Percentiles rank a stretch among this genome's conserved stretches.
Evolutionary conservation across 1,140 invertebrate species (phyloP).

Genomic region (Sinella curviseta): DNA sequence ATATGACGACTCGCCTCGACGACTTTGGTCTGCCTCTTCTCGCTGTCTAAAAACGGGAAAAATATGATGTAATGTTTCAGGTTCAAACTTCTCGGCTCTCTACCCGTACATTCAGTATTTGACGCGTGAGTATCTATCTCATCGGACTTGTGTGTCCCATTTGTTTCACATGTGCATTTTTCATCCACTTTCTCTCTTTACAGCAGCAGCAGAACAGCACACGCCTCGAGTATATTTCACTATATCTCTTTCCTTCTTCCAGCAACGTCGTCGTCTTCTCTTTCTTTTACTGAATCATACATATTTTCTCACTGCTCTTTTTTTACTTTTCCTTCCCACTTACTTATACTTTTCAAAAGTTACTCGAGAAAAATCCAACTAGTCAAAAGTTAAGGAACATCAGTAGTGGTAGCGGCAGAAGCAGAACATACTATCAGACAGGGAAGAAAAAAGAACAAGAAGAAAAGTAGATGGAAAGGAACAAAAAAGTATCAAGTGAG

Average conservation of each 20-base stretch:
- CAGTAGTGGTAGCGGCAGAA: not conserved
- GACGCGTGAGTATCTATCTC: slow-evolving; percentile 62
- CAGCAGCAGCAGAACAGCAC: not conserved
- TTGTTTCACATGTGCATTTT: slow-evolving; percentile 41
- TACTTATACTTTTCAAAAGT: slow-evolving; percentile 1
- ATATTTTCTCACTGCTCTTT: too few relatives aligned
- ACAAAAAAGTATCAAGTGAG: not conserved
- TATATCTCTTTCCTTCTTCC: not conserved
- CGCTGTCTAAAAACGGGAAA: slow-evolving; percentile 17
- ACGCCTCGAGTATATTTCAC: not conserved
- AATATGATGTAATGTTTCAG: slow-evolving; percentile 57
- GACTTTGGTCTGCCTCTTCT: not conserved
- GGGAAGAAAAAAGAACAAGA: not conserved
- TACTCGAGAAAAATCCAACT: not conserved
- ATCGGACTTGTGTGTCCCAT: slow-evolving; percentile 28
- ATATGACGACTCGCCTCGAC: not conserved
- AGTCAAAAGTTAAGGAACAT: slow-evolving; percentile 22
- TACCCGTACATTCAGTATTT: slow-evolving; percentile 68
- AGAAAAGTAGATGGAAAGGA: not conserved
- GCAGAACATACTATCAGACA: not conserved
- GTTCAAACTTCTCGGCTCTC: slow-evolving; percentile 64
- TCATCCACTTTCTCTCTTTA: slow-evolving; percentile 20
- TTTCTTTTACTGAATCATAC: too few relatives aligned
- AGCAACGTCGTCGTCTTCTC: too few relatives aligned
- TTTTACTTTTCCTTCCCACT: slow-evolving; percentile 10